phyloP scores from a whole-genome alignment of 1,140 invertebrate genomes.

The Saccostrea echinata region DNA sequence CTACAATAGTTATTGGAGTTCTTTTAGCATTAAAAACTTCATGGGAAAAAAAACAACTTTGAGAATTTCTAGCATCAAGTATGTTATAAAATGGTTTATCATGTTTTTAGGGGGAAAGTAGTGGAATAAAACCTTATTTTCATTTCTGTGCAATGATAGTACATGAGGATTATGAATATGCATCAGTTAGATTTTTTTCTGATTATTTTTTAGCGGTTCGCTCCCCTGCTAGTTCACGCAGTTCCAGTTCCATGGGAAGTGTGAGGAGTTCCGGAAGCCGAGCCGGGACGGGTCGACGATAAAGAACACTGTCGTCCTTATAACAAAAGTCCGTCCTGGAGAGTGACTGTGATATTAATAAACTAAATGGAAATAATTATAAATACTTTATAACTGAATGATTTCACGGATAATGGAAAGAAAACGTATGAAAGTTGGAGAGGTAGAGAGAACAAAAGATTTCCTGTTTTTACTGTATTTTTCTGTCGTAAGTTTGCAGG shows the following conservation, averaged over 20 bases:
- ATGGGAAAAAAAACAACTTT: no score
- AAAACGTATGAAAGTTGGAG: background rate
- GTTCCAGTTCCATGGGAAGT: slow-evolving; percentile 67
- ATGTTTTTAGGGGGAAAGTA: no score
- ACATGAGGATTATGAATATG: background rate
- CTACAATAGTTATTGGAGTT: no score
- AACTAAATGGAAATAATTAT: background rate
- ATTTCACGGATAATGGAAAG: background rate
- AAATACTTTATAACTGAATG: background rate
- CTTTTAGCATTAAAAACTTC: no score
- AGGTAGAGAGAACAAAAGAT: background rate
- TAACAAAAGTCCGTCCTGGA: background rate
- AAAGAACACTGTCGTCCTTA: background rate
- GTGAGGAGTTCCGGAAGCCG: slow-evolving; percentile 62
- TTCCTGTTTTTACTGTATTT: background rate
- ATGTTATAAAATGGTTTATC: no score
- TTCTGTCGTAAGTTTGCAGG: background rate
- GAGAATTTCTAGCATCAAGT: no score
- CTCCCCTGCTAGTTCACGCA: slow-evolving; percentile 69
- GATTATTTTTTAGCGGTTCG: slow-evolving; percentile 51
- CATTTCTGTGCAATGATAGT: no score
- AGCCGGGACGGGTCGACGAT: slow-evolving; percentile 3
- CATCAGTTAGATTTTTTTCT: background rate
- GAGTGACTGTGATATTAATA: background rate
- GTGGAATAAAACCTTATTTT: no score